Evolutionary conservation across 2,797 vertebrate genomes (phyloP), one percentile per base, ranked within the genome.

Genomic region (Anableps anableps): DNA sequence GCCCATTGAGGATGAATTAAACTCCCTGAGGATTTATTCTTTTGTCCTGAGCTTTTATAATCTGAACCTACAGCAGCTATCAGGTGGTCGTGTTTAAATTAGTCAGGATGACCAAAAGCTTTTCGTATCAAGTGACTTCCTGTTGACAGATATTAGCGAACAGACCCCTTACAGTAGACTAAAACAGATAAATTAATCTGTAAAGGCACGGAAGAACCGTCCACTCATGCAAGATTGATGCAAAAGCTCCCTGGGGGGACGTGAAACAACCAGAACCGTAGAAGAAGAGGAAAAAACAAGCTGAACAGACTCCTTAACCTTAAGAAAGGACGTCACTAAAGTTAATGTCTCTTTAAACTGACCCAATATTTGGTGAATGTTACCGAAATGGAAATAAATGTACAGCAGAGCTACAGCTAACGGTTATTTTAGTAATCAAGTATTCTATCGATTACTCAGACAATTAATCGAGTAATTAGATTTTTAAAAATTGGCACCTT

Each of bases 21-120:
- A 38, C 55, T 68, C 47, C 47, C 14, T 13, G 55, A 31, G 23
- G 72, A 62, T 84, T 70, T 62, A 41, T 38, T 78, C 31, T 70
- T 34, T 78, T 55, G 0, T 29, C 75, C 43, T 48, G 21, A 78
- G 73, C 53, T 34, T 74, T 26, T 41, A 73, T 53, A 80, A 43
- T 4, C 29, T n/a, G 23, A 36, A 70, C 7, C 16, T 11, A 8
- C 58, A 62, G 58, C 58, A 62, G 58, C 29, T 31, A 2, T 31
- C 16, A 62, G 58, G 29, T 62, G 58, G 2, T 68, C 31, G 8
- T 43, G 38, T 16, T 70, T 43, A n/a, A 17, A 70, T 70, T 43
- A 70, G 19, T 66, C 64, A 66, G 17, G n/a, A 38, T 66, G 34
- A 66, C 34, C 31, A 66, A 38, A 66, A 3, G 36, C 34, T 1